A percentile compares a stretch with the other conserved stretches of the same genome.
These are phyloP conservation scores for Penaeus chinensis DNA, from an alignment of 1,140 invertebrate species.

Conservation along the genomic window DNA sequence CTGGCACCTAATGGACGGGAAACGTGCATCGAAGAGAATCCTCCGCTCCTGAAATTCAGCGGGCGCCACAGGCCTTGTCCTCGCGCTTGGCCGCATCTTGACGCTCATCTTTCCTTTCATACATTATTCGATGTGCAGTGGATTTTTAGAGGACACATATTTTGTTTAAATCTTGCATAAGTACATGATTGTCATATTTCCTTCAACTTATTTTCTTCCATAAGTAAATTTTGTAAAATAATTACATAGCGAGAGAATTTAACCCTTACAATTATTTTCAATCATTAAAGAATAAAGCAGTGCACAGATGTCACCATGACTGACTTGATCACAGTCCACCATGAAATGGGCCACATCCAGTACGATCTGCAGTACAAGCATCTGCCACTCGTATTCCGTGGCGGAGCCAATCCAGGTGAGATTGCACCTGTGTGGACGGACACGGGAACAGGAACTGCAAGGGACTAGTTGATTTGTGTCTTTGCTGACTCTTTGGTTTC, in stretches of 20 bases:
- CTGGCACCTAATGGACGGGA: no score
- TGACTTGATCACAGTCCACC: constrained; percentile 90
- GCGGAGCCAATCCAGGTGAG: constrained; percentile 90
- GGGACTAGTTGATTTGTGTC: no score
- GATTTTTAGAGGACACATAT: no score
- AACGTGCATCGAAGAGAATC: no score
- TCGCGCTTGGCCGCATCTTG: no score
- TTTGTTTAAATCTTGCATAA: not conserved
- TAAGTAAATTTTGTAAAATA: not conserved
- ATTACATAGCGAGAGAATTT: no score
- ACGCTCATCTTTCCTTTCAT: no score
- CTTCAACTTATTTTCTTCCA: not conserved
- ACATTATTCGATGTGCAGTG: no score
- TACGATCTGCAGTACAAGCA: constrained; percentile 89
- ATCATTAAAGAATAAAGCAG: constrained; percentile 86
- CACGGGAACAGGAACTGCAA: not conserved
- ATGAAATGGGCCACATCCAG: constrained; percentile 92
- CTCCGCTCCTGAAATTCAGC: no score
- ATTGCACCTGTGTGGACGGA: not conserved
- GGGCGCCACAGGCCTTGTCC: no score
- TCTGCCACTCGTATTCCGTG: constrained; percentile 85
- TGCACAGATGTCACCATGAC: constrained; percentile 90
- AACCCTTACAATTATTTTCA: not conserved
- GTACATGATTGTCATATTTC: not conserved
- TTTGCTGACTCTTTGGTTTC: no score